These are phyloP conservation scores for Craterocephalus amniculus DNA, from an alignment of 2,797 vertebrate species.

Conservation along the genomic window DNA sequence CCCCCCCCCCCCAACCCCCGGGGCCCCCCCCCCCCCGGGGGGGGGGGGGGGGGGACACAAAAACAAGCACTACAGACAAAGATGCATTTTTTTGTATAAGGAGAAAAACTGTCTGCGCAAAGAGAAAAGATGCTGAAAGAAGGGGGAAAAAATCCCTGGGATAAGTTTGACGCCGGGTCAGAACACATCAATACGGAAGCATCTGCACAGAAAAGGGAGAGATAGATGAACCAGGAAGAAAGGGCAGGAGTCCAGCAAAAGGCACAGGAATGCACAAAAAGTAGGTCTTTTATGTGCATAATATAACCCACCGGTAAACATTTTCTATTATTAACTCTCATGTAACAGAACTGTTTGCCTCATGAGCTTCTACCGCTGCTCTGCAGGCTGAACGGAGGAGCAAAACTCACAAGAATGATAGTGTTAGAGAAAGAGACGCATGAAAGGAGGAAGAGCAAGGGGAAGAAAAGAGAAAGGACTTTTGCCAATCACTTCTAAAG, in stretches of 20 bases:
- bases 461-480: slow-evolving; percentile 13
- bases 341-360: slow-evolving; percentile 7
- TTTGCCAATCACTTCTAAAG: slow-evolving; percentile 55
- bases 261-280: slow-evolving; percentile 24
- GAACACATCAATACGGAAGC: slow-evolving; percentile 36
- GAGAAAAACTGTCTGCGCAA: slow-evolving; percentile 17
- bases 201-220: slow-evolving; percentile 20
- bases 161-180: slow-evolving; percentile 38
- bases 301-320: slow-evolving; percentile 42
- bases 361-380: slow-evolving; percentile 23
- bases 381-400: slow-evolving; percentile 15
- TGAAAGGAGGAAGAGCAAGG: slow-evolving; percentile 3
- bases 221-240: slow-evolving; percentile 14
- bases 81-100: slow-evolving; percentile 31
- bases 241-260: slow-evolving; percentile 5
- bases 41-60: slow-evolving; percentile 28
- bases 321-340: slow-evolving; percentile 48
- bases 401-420: slow-evolving; percentile 40
- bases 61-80: slow-evolving; percentile 37
- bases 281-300: slow-evolving; percentile 34
- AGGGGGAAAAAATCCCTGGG: not conserved
- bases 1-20: too few relatives aligned
- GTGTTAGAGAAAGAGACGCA: slow-evolving; percentile 37
- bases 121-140: slow-evolving; percentile 20
- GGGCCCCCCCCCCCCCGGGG: too few relatives aligned